Conservation (phyloP, 2,888 invertebrate genomes). For the Iphiclides podalirius region DNA sequence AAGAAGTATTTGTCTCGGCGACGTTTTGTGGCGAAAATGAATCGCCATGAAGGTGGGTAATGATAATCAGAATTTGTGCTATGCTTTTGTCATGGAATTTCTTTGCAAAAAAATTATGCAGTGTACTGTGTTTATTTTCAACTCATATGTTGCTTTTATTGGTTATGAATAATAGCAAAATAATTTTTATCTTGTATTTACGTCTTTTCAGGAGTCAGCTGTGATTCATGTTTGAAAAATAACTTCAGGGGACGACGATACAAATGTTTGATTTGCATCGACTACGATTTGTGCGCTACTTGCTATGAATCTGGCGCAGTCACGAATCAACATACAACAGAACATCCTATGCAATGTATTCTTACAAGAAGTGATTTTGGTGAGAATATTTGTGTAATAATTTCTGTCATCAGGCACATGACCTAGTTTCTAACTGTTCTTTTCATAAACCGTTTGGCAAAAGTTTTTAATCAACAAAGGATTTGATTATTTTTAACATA, state of each 20-base stretch:
- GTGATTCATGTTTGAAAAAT: constrained; percentile 99
- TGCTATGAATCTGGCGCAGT: constrained; percentile 96
- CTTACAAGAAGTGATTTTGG: constrained; percentile 97
- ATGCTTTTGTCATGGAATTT: constrained; percentile 74
- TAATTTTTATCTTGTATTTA: constrained; percentile 54
- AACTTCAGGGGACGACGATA: constrained; percentile 98
- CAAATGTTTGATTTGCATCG: constrained; percentile 99
- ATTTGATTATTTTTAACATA: too few relatives aligned
- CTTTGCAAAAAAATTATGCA: constrained; percentile 47
- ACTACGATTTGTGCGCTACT: constrained; percentile 98
- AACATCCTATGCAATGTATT: constrained; percentile 99
- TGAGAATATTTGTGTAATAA: constrained; percentile 55
- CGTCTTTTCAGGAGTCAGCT: constrained; percentile 94
- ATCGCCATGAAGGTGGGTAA: constrained; percentile 95
- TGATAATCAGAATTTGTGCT: constrained; percentile 79
- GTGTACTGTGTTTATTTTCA: constrained; percentile 23
- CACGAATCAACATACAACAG: constrained; percentile 94
- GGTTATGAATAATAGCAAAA: constrained; percentile 28
- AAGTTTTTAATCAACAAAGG: neutral
- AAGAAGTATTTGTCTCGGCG: constrained; percentile 68
- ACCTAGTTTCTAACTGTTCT: constrained; percentile 18
- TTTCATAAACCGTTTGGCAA: neutral
- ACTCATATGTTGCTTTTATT: constrained; percentile 24
- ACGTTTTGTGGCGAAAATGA: constrained; percentile 86
- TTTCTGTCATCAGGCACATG: constrained; percentile 17